These are phyloP conservation scores for Apostichopus californicus DNA, from an alignment of 35 echinoderm and acorn worm genomes.

Conservation along the genomic window DNA sequence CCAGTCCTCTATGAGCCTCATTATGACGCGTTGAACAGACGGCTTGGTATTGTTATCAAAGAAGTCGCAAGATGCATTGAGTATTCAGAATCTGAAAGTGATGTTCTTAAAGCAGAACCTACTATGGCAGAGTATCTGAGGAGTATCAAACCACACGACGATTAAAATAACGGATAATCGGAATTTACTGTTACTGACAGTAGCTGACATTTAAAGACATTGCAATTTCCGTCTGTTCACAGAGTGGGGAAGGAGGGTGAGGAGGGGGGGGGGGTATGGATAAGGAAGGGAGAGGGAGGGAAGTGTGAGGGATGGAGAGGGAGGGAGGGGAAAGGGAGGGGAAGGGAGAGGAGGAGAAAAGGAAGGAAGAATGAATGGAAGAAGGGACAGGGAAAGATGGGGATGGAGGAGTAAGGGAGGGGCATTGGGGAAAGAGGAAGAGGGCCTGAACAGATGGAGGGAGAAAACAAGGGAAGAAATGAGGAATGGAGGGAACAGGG, in stretches of 20 bases:
- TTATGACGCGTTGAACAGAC: slow-evolving; percentile 79
- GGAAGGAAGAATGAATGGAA: neutral
- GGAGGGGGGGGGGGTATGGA: neutral
- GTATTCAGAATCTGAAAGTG: slow-evolving; percentile 21
- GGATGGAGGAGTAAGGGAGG: no score
- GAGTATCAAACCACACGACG: no score
- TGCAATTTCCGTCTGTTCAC: no score
- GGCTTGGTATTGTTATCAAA: slow-evolving; percentile 70
- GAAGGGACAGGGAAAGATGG: neutral
- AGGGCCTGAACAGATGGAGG: no score
- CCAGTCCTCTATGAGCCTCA: slow-evolving; percentile 87
- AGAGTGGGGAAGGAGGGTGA: no score
- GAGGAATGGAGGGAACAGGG: no score
- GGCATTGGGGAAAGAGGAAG: no score
- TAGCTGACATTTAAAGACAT: no score
- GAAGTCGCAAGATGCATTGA: slow-evolving; percentile 64
- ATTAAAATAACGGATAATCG: no score
- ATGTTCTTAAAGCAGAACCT: slow-evolving; percentile 85
- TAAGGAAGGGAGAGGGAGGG: neutral
- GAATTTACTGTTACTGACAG: no score
- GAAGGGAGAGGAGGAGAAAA: neutral
- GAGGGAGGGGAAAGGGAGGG: no score
- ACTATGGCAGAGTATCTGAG: slow-evolving; percentile 74
- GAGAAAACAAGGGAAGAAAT: no score
- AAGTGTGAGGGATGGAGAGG: neutral